Evolutionary conservation across 2,797 vertebrate genomes (phyloP).

Genomic region (Enteromius argenteus): DNA sequence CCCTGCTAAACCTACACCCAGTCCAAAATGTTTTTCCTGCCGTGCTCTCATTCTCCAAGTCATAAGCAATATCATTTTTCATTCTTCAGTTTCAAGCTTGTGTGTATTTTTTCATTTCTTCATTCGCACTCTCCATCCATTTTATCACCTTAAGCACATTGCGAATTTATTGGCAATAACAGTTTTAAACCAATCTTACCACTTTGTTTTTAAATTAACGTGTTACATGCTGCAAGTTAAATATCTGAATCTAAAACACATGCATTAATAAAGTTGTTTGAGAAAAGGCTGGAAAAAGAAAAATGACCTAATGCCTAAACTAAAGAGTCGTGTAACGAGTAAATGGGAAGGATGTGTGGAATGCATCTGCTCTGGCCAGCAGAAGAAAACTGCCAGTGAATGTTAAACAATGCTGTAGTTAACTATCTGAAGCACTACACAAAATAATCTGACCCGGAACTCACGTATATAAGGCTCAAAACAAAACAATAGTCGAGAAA

Average conservation of each 20-base stretch:
- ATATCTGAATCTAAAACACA: conserved; percentile 2
- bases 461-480: conserved; percentile 52
- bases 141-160: background rate
- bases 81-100: conserved; percentile 69
- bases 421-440: conserved; percentile 40
- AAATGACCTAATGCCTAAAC: conserved; percentile 33
- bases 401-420: conserved; percentile 35
- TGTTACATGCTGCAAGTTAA: background rate
- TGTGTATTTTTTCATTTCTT: conserved; percentile 67
- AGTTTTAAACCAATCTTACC: background rate
- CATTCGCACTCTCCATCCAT: background rate
- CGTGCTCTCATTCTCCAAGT: conserved; percentile 63
- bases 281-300: conserved; percentile 5
- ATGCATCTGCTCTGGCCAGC: conserved; percentile 31
- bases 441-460: conserved; percentile 54
- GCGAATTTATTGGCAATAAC: conserved; percentile 19
- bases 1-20: conserved; percentile 71
- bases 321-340: conserved; percentile 48
- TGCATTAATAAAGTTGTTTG: conserved; percentile 24
- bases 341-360: conserved; percentile 52
- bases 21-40: conserved; percentile 70
- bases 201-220: background rate
- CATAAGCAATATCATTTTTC: conserved; percentile 74
- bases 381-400: conserved; percentile 29
- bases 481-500: conserved; percentile 21